Conservation (phyloP, 2,797 vertebrate genomes). For the Meriones psammophilus region DNA sequence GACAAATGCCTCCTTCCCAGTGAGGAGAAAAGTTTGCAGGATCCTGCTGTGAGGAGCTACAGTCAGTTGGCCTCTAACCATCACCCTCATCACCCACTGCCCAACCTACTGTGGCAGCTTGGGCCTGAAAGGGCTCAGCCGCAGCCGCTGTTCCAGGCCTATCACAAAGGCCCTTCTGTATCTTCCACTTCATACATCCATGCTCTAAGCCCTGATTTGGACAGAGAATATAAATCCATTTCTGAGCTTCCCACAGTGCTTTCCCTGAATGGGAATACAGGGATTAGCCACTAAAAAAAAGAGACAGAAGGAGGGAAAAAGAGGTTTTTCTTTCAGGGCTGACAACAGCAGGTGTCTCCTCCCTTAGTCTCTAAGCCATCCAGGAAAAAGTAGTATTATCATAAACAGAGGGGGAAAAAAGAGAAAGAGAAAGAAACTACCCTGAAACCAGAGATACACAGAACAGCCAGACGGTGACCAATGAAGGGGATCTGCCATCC, state of each 20-base stretch:
- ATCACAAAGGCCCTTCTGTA: background rate
- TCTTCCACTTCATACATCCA: background rate
- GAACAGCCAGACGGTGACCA: constrained; percentile 89
- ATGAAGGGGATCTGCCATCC: constrained; percentile 82
- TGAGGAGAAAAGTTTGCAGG: background rate
- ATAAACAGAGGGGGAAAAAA: constrained; percentile 57
- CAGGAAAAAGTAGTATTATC: constrained; percentile 89
- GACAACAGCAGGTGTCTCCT: constrained; percentile 74
- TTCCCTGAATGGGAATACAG: constrained; percentile 42
- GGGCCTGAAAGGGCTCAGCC: background rate
- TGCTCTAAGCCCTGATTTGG: constrained; percentile 44
- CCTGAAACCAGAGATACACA: constrained; percentile 87
- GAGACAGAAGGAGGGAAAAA: constrained; percentile 68
- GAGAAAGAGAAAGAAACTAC: constrained; percentile 28
- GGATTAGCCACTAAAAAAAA: constrained; percentile 57
- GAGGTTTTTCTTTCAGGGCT: constrained; percentile 32
- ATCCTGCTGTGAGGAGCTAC: rapidly evolving
- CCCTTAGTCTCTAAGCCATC: constrained; percentile 81
- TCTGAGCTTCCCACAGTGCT: constrained; percentile 64
- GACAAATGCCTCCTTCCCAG: background rate
- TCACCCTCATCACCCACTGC: rapidly evolving
- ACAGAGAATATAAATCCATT: constrained; percentile 71
- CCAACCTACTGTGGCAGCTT: background rate
- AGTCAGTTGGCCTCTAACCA: background rate
- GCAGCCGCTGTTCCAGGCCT: constrained; percentile 36